phyloP scores from a whole-genome alignment of 2,888 invertebrate species.

The Drosophila anomelani region DNA sequence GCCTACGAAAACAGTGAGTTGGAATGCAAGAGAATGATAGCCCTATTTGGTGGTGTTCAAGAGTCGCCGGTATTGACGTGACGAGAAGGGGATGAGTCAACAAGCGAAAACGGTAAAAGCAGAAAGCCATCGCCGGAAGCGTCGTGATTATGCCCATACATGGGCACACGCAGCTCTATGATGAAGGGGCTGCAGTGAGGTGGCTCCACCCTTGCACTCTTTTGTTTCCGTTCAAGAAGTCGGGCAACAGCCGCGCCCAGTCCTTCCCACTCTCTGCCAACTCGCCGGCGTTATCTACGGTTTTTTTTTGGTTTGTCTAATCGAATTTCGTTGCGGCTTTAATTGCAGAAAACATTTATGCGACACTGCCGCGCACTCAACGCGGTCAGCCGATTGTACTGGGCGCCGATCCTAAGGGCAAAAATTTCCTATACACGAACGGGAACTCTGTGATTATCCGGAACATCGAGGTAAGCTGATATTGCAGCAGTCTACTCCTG shows the following conservation, averaged over 20 bases:
- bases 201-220: conserved; percentile 15
- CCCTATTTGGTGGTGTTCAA: conserved; percentile 12
- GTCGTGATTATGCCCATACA: conserved; percentile 74
- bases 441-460: conserved; percentile 99
- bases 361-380: conserved; percentile 96
- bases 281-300: conserved; percentile 25
- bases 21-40: conserved; percentile 15
- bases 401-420: conserved; percentile 98
- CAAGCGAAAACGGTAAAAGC: conserved; percentile 67
- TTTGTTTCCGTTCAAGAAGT: conserved; percentile 1
- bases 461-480: conserved; percentile 89
- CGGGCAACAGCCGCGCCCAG: conserved; percentile 61
- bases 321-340: conserved; percentile 8
- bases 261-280: conserved; percentile 12
- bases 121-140: conserved; percentile 63
- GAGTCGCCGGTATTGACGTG: conserved; percentile 16
- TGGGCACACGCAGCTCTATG: conserved; percentile 56
- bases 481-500: conserved; percentile 31
- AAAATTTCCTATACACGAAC: conserved; percentile 98
- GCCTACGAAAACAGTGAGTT: conserved; percentile 82
- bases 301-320: conserved; percentile 11
- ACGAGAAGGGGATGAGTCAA: conserved; percentile 63
- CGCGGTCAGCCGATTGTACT: conserved; percentile 97
- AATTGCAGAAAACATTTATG: conserved; percentile 92
- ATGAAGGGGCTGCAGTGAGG: conserved; percentile 18